Conservation (phyloP, 2,797 vertebrate genomes). For the Rhinella marina region DNA sequence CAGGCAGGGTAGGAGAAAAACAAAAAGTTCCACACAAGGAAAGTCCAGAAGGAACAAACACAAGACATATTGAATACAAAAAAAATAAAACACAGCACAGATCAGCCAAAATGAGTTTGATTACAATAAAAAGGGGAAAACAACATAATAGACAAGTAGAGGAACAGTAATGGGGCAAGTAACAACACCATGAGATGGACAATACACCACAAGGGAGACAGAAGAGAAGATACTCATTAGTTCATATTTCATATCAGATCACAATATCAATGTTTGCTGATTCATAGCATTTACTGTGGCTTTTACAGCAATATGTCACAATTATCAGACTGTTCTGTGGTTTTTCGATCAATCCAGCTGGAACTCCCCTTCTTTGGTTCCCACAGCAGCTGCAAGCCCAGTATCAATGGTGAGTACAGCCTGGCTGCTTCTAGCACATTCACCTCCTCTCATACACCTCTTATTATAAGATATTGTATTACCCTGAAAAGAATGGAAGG, state of each 20-base stretch:
- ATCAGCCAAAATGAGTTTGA: not conserved
- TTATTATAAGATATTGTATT: not conserved
- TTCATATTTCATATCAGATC: not conserved
- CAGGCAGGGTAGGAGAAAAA: not conserved
- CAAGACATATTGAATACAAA: not conserved
- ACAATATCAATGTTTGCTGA: not conserved
- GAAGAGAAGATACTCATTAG: constrained; percentile 30
- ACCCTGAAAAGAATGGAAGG: not conserved
- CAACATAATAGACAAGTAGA: constrained; percentile 5
- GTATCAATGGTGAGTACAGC: not conserved
- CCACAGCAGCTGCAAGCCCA: not conserved
- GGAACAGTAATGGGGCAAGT: constrained; percentile 6
- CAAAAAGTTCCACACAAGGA: not conserved
- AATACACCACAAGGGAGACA: constrained; percentile 29
- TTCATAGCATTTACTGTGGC: not conserved
- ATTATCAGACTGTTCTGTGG: not conserved
- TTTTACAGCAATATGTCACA: not conserved
- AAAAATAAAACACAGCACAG: not conserved
- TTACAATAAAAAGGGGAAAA: not conserved
- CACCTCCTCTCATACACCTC: not conserved
- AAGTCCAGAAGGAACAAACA: not conserved
- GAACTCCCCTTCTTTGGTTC: not conserved
- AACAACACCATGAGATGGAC: not conserved
- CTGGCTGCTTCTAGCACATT: not conserved
- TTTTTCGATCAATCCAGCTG: not conserved